Conservation (phyloP, 1,140 invertebrate genomes). For the Laupala kohalensis region DNA sequence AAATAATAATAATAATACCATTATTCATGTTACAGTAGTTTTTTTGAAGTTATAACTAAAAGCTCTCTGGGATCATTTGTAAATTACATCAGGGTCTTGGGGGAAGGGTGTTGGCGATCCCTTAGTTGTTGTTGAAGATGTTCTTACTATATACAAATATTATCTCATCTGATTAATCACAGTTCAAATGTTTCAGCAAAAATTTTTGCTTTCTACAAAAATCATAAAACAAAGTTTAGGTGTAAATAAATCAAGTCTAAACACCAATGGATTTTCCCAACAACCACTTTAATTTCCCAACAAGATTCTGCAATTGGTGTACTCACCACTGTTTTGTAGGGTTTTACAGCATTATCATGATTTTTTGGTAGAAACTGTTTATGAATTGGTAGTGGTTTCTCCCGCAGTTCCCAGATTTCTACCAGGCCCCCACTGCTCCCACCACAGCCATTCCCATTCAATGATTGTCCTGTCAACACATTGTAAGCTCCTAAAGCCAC, state of each 20-base stretch:
- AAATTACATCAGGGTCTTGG: no score
- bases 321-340: conserved; percentile 51
- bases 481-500: no score
- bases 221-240: background rate
- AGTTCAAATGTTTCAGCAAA: no score
- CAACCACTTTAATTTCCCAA: background rate
- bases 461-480: background rate
- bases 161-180: no score
- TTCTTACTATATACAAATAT: no score
- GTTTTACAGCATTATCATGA: conserved; percentile 30
- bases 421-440: conserved; percentile 47
- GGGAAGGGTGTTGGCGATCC: no score
- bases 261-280: background rate
- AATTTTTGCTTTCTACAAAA: background rate
- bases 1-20: no score
- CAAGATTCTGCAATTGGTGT: background rate
- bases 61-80: no score
- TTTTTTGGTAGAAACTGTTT: conserved; percentile 44
- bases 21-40: no score
- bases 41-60: no score
- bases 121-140: no score
- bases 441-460: conserved; percentile 19
- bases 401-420: conserved; percentile 75
- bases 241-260: background rate
- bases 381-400: conserved; percentile 64